Percentiles rank a stretch among this genome's conserved stretches.
phyloP scores from a whole-genome alignment of 2,888 invertebrate genomes.

The Limulus polyphemus region DNA sequence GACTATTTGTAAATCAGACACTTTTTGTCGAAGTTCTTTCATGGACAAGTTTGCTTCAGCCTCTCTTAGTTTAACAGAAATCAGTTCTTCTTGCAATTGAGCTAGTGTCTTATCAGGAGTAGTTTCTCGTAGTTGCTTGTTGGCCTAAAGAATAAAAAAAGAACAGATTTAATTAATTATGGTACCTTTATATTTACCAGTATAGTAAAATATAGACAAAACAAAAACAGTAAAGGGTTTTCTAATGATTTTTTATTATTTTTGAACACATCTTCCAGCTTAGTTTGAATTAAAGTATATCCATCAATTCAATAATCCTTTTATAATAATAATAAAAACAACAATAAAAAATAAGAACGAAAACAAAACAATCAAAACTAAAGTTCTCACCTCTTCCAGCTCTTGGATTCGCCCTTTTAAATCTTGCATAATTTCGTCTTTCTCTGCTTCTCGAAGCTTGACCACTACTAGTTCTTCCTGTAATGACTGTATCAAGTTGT shows the following conservation, averaged over 20 bases:
- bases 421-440: conserved; percentile 76
- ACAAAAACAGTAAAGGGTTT: too few species aligned
- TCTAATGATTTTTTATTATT: too few species aligned
- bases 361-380: too few species aligned
- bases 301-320: too few species aligned
- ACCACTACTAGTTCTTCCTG: conserved; percentile 90
- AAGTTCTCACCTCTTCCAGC: conserved; percentile 48
- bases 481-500: conserved; percentile 78
- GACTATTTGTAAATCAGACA: conserved; percentile 72
- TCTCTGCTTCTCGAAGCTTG: conserved; percentile 77
- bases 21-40: conserved; percentile 84
- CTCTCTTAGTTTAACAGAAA: conserved; percentile 91
- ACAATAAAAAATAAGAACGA: too few species aligned
- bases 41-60: conserved; percentile 92
- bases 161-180: not conserved
- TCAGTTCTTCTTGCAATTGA: conserved; percentile 91
- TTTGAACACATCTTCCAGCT: too few species aligned
- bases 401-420: conserved; percentile 73
- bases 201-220: too few species aligned
- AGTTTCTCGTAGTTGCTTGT: conserved; percentile 77
- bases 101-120: conserved; percentile 87
- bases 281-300: too few species aligned
- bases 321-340: too few species aligned
- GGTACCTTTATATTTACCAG: too few species aligned
- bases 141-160: conserved; percentile 46